Evolutionary conservation across 2,888 invertebrate species (phyloP).

Genomic region (Pristionchus mayeri): DNA sequence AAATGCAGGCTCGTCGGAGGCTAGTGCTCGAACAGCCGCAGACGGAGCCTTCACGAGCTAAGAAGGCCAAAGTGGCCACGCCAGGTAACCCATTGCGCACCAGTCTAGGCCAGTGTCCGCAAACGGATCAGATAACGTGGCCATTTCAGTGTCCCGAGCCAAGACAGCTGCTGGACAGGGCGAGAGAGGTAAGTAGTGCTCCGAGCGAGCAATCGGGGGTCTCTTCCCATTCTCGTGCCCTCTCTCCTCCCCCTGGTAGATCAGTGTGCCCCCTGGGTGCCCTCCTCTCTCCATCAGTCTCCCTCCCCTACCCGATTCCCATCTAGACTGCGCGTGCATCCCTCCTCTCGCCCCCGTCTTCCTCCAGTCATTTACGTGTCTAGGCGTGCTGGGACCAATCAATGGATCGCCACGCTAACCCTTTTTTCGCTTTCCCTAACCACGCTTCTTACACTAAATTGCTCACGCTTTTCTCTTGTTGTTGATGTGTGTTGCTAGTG

Average conservation of each 20-base stretch:
- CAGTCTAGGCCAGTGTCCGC: neutral
- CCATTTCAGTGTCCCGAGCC: slow-evolving; percentile 12
- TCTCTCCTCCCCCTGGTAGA: neutral
- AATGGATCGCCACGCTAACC: too few species aligned
- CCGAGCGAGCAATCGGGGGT: neutral
- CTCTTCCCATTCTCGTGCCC: neutral
- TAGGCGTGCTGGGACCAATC: neutral
- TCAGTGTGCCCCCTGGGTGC: slow-evolving; percentile 1
- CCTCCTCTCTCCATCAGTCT: neutral
- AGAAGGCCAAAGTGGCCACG: slow-evolving; percentile 40
- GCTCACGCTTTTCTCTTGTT: neutral
- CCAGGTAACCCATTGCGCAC: slow-evolving; percentile 4
- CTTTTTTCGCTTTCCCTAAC: too few species aligned
- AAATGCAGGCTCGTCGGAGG: slow-evolving; percentile 23
- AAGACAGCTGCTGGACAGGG: slow-evolving; percentile 27
- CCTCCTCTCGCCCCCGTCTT: neutral
- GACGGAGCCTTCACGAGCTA: neutral
- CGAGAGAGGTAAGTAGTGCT: slow-evolving; percentile 1
- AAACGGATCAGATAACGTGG: slow-evolving; percentile 4
- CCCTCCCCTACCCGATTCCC: slow-evolving; percentile 18
- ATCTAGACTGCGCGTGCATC: too few species aligned
- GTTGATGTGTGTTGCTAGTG: too few species aligned
- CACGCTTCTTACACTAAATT: neutral
- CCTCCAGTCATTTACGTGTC: neutral
- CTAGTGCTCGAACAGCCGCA: neutral